phyloP scores from a whole-genome alignment of 2,113 vertebrate genomes.

The Rhabdornis inornatus region DNA sequence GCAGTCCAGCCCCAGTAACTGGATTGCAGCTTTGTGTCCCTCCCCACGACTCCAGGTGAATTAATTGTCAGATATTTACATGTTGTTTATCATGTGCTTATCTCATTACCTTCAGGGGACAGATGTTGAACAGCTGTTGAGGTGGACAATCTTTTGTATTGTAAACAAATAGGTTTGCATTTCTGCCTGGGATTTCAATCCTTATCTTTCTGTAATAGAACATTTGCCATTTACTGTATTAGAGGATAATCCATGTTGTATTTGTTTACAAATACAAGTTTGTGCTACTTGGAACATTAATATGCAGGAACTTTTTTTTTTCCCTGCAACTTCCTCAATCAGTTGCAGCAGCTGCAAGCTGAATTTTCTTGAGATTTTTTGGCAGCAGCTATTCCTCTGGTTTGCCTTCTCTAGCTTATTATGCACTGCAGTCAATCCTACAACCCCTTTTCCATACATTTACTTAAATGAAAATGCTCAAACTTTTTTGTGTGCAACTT shows the following conservation, averaged over 20 bases:
- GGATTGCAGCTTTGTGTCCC: background rate
- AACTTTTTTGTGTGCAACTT: background rate
- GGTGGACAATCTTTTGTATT: background rate
- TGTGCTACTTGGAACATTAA: background rate
- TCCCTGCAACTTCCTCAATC: background rate
- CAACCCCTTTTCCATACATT: background rate
- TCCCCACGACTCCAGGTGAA: background rate
- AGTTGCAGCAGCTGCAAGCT: background rate
- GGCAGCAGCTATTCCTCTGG: background rate
- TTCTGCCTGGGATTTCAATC: background rate
- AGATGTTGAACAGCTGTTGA: slow-evolving; percentile 2
- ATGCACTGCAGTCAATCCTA: background rate
- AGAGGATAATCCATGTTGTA: background rate
- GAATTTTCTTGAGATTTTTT: slow-evolving; percentile 7
- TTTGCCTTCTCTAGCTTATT: background rate
- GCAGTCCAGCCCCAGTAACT: background rate
- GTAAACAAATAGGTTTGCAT: background rate
- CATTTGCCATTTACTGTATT: background rate
- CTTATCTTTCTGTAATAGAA: background rate
- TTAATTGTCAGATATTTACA: background rate
- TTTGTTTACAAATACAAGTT: background rate
- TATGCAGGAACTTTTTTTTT: background rate
- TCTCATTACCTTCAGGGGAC: background rate
- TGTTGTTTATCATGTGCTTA: background rate
- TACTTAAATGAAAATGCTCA: background rate